Conservation (phyloP, 2,113 vertebrate species). For the Bostrychus sinensis region DNA sequence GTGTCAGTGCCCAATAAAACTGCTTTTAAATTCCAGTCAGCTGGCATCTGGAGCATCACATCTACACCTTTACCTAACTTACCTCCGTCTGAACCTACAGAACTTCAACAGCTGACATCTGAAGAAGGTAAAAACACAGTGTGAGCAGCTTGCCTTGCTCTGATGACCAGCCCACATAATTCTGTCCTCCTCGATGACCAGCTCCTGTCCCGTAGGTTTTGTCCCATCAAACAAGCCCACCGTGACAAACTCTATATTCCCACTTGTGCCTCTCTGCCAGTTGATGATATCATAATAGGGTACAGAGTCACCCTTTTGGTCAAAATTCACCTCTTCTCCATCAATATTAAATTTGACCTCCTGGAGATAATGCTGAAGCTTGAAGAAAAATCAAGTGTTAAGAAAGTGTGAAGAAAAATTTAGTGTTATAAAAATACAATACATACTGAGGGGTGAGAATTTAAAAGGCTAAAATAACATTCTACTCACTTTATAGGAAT, state of each 20-base stretch:
- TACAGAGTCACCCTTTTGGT: slow-evolving; percentile 77
- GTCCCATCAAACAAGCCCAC: slow-evolving; percentile 79
- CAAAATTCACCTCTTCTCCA: slow-evolving; percentile 78
- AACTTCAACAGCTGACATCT: slow-evolving; percentile 78
- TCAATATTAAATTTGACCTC: slow-evolving; percentile 71
- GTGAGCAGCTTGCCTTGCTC: slow-evolving; percentile 79
- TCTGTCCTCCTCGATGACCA: slow-evolving; percentile 71
- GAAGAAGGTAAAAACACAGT: slow-evolving; percentile 79
- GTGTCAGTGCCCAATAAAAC: neutral
- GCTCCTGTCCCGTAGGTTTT: slow-evolving; percentile 68
- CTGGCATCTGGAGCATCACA: neutral
- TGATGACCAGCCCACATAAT: slow-evolving; percentile 75
- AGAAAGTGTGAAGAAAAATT: neutral
- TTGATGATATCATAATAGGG: slow-evolving; percentile 81
- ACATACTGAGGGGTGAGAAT: too few relatives aligned
- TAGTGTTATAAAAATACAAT: too few relatives aligned
- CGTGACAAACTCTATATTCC: slow-evolving; percentile 72
- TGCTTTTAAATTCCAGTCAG: neutral
- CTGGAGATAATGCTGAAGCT: slow-evolving; percentile 78
- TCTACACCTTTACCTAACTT: slow-evolving; percentile 51
- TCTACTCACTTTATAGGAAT: too few relatives aligned
- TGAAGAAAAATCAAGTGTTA: slow-evolving; percentile 19
- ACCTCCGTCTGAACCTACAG: slow-evolving; percentile 78
- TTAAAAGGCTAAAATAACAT: too few relatives aligned
- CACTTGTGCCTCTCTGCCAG: slow-evolving; percentile 73